These are phyloP conservation scores for Leptatherina wallacei DNA, from an alignment of 2,797 vertebrate genomes.

Conservation along the genomic window DNA sequence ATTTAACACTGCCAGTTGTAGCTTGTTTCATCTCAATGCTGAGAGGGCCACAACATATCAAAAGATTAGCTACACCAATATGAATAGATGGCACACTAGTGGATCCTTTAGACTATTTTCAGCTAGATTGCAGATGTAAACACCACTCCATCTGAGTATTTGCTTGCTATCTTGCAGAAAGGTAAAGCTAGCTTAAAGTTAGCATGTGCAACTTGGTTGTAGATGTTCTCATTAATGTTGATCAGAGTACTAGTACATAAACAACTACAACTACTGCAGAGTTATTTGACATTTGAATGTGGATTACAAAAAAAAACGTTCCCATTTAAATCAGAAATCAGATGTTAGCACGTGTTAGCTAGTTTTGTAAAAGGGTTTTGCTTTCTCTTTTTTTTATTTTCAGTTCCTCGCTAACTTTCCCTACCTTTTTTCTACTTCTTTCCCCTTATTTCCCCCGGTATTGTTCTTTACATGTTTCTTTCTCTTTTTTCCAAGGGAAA, in stretches of 20 bases:
- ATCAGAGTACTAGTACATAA: neutral
- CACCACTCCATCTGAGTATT: neutral
- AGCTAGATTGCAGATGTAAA: no score
- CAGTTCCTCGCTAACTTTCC: neutral
- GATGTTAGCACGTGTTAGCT: neutral
- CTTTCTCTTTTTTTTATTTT: neutral
- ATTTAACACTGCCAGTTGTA: neutral
- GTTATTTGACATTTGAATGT: no score
- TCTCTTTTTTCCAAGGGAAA: neutral
- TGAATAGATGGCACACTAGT: neutral
- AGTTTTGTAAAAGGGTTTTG: neutral
- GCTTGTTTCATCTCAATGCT: neutral
- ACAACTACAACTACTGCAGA: neutral
- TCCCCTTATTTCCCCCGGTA: neutral
- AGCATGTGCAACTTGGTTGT: neutral
- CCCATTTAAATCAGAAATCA: no score
- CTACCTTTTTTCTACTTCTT: neutral
- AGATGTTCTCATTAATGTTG: no score
- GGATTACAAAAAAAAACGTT: no score
- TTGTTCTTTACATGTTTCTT: neutral
- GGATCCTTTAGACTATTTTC: neutral
- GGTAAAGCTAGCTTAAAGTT: constrained; percentile 1
- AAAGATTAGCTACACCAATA: neutral
- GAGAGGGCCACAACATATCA: neutral
- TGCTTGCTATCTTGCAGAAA: constrained; percentile 2